Evolutionary conservation across 2,113 vertebrate genomes (phyloP).

Genomic region (Crypturellus undulatus): DNA sequence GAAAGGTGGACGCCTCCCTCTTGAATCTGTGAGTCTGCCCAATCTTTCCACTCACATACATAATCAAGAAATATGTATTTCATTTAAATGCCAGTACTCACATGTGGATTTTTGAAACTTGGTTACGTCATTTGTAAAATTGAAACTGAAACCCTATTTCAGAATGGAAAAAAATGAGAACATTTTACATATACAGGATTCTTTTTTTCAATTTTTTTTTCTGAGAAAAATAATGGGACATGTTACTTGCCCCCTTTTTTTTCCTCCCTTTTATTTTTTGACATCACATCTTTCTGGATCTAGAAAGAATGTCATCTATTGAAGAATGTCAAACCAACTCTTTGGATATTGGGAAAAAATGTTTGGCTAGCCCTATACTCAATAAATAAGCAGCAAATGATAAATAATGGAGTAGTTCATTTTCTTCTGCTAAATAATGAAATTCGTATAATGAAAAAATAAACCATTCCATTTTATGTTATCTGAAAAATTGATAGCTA

Average conservation of each 20-base stretch:
- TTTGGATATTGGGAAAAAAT: neutral
- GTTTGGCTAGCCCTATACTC: constrained; percentile 9
- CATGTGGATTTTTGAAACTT: neutral
- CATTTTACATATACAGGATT: neutral
- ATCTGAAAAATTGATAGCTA: constrained; percentile 60
- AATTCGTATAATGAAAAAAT: constrained; percentile 54
- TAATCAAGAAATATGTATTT: neutral
- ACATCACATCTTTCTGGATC: neutral
- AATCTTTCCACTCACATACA: neutral
- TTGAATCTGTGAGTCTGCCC: neutral
- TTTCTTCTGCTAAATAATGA: constrained; percentile 59
- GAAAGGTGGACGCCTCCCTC: neutral
- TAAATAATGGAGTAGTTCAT: constrained; percentile 63
- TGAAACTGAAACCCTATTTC: neutral
- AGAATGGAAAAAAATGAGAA: neutral
- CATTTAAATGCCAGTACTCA: neutral
- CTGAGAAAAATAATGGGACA: fast-evolving
- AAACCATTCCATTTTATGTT: constrained; percentile 52
- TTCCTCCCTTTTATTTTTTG: neutral
- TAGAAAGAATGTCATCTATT: neutral
- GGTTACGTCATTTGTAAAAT: neutral
- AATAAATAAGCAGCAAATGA: constrained; percentile 45
- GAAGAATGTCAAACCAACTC: neutral
- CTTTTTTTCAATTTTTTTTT: neutral
- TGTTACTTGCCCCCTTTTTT: neutral